phyloP scores from a whole-genome alignment of 2,888 invertebrate genomes.

The Tortricodes alternella region DNA sequence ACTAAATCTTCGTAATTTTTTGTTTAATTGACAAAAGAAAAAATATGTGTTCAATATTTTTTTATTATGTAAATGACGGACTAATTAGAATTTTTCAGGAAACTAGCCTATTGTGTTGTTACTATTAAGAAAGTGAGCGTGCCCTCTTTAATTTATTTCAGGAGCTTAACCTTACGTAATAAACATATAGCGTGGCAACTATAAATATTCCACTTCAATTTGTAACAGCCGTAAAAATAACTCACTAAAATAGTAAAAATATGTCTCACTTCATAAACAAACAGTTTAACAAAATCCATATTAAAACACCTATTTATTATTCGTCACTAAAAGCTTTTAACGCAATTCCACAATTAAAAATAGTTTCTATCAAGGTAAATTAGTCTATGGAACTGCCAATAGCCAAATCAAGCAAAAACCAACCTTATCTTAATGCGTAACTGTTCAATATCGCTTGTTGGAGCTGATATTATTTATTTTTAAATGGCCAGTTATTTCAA shows the following conservation, averaged over 20 bases:
- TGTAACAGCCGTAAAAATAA: too few relatives aligned
- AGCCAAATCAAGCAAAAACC: background rate
- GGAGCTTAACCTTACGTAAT: too few relatives aligned
- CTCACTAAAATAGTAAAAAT: too few relatives aligned
- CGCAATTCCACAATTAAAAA: slow-evolving; percentile 21
- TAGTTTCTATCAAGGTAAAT: slow-evolving; percentile 18
- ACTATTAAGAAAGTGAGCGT: too few relatives aligned
- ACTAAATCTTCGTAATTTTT: too few relatives aligned
- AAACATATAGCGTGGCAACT: too few relatives aligned
- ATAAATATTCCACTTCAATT: background rate
- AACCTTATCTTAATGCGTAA: background rate
- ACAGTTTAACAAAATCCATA: background rate
- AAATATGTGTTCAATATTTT: too few relatives aligned
- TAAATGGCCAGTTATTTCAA: slow-evolving; percentile 28
- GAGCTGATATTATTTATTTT: background rate
- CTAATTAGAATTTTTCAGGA: too few relatives aligned
- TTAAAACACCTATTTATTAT: slow-evolving; percentile 1
- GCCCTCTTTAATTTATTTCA: too few relatives aligned
- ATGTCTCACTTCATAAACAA: background rate
- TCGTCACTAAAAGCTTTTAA: slow-evolving; percentile 8
- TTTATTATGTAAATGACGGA: too few relatives aligned
- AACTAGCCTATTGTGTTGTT: too few relatives aligned
- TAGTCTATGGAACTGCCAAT: slow-evolving; percentile 3
- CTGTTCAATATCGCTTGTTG: background rate
- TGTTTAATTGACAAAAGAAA: too few relatives aligned